A percentile compares a stretch with the other conserved stretches of the same genome.
phyloP scores from a whole-genome alignment of 2,888 invertebrate genomes.

The Ornithoptera priamus region DNA sequence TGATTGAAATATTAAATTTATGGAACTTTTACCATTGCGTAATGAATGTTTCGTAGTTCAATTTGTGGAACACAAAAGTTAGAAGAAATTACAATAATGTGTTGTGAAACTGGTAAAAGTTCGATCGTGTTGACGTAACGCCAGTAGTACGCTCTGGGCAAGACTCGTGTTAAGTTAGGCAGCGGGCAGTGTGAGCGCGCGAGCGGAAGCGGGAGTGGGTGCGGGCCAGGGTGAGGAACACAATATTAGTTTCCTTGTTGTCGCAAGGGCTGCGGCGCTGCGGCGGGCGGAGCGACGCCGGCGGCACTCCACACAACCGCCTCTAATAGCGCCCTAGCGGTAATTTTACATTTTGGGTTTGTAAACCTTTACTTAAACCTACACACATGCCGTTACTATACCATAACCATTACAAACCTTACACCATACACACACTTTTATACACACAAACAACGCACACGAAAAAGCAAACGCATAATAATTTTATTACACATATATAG shows the following conservation, averaged over 20 bases:
- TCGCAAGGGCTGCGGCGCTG: slow-evolving; percentile 80
- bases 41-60: slow-evolving; percentile 12
- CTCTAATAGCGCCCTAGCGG: slow-evolving; percentile 78
- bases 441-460: slow-evolving; percentile 38
- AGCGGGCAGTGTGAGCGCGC: slow-evolving; percentile 65
- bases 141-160: slow-evolving; percentile 30
- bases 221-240: slow-evolving; percentile 73
- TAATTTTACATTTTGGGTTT: slow-evolving; percentile 80
- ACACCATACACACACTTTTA: slow-evolving; percentile 29
- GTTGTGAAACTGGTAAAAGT: slow-evolving; percentile 31
- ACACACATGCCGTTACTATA: slow-evolving; percentile 39
- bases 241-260: slow-evolving; percentile 82
- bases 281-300: slow-evolving; percentile 75
- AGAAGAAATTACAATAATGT: slow-evolving; percentile 10
- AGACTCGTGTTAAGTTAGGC: slow-evolving; percentile 36
- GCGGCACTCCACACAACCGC: slow-evolving; percentile 73
- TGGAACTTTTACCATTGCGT: slow-evolving; percentile 28
- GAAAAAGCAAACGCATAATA: slow-evolving; percentile 33
- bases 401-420: neutral
- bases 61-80: slow-evolving; percentile 18
- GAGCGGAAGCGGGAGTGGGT: slow-evolving; percentile 52
- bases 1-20: slow-evolving; percentile 1
- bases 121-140: slow-evolving; percentile 18
- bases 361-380: slow-evolving; percentile 78
- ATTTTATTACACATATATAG: slow-evolving; percentile 29